Conservation (phyloP, 1,140 invertebrate genomes). For the Pseudomyrmex cubaensis region DNA sequence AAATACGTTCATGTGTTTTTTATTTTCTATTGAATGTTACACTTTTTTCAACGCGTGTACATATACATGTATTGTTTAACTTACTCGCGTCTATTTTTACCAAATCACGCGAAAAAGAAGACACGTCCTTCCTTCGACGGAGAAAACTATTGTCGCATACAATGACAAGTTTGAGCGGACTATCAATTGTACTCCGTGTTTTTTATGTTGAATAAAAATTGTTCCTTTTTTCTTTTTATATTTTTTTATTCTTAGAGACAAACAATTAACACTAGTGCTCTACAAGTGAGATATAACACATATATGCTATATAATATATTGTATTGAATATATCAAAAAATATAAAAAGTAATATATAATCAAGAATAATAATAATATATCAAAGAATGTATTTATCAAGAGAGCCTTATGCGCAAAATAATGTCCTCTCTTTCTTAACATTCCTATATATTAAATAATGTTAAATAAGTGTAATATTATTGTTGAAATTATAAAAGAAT, state of each 20-base stretch:
- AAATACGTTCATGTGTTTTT: constrained; percentile 1
- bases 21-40: neutral
- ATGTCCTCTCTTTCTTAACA: neutral
- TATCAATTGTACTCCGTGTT: neutral
- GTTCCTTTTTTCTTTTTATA: too few species aligned
- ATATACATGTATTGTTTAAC: too few species aligned
- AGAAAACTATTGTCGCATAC: neutral
- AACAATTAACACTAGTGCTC: too few species aligned
- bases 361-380: too few species aligned
- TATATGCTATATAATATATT: neutral
- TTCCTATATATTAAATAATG: neutral
- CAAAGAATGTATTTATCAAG: too few species aligned
- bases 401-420: too few species aligned
- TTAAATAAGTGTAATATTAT: too few species aligned
- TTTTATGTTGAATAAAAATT: neutral
- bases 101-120: neutral
- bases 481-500: too few species aligned
- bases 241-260: too few species aligned
- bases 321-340: neutral
- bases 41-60: neutral
- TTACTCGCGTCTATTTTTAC: neutral
- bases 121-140: too few species aligned
- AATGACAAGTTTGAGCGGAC: neutral
- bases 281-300: too few species aligned
- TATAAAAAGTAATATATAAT: neutral